Percentiles rank a stretch among this genome's conserved stretches.
Conservation (phyloP, 1,140 invertebrate genomes). For the Papilio polyxenes region DNA sequence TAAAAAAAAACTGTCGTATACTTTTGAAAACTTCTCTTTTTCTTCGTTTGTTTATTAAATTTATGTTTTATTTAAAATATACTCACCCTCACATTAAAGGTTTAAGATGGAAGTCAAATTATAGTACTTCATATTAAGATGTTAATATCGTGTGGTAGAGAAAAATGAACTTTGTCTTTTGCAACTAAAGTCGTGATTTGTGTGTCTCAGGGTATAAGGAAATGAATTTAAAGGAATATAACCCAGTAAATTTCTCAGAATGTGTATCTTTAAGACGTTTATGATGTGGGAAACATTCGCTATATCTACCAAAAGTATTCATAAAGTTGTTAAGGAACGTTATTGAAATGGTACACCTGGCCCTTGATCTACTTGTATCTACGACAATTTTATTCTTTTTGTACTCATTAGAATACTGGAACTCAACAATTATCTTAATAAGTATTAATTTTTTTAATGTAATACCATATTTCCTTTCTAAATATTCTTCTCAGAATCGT, state of each 20-base stretch:
- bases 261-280: slow-evolving; percentile 22
- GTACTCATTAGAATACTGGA: background rate
- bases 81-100: background rate
- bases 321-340: slow-evolving; percentile 7
- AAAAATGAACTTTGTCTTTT: background rate
- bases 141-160: background rate
- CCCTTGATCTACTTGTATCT: background rate
- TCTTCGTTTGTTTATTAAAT: background rate
- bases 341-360: slow-evolving; percentile 5
- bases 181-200: background rate
- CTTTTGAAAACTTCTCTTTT: background rate
- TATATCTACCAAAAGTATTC: slow-evolving; percentile 14
- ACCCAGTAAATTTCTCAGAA: slow-evolving; percentile 20
- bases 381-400: background rate
- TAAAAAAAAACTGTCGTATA: background rate
- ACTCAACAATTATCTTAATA: too few species aligned
- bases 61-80: background rate
- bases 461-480: too few species aligned
- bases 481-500: too few species aligned
- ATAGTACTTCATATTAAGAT: slow-evolving; percentile 7
- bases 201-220: background rate
- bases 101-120: slow-evolving; percentile 21
- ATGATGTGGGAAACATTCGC: slow-evolving; percentile 6
- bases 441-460: too few species aligned
- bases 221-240: slow-evolving; percentile 23